Percentiles rank a stretch among this genome's conserved stretches.
Evolutionary conservation across 2,797 vertebrate species (phyloP).

Genomic region (Capromys pilorides): DNA sequence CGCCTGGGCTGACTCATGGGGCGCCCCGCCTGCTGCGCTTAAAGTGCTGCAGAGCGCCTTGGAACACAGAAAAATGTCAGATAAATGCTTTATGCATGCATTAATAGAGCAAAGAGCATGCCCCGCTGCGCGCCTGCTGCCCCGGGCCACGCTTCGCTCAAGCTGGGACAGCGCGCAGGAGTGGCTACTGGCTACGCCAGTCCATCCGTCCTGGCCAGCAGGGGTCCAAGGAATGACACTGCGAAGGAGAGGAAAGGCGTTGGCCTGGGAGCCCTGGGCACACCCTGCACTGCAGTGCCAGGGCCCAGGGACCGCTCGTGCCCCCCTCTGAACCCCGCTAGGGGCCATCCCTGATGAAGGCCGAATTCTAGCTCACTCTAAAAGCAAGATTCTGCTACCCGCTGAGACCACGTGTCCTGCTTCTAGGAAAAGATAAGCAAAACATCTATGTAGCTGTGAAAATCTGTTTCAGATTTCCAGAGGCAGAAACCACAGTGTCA

Average conservation of each 20-base stretch:
- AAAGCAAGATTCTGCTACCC: neutral
- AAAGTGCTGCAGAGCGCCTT: slow-evolving; percentile 14
- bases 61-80: slow-evolving; percentile 20
- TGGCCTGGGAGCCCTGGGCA: neutral
- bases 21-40: neutral
- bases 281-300: neutral
- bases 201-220: neutral
- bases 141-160: slow-evolving; percentile 26
- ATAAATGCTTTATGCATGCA: slow-evolving; percentile 54
- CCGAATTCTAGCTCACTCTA: neutral
- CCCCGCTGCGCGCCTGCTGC: slow-evolving; percentile 20
- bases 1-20: neutral
- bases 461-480: neutral
- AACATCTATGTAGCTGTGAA: neutral
- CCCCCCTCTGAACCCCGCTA: neutral
- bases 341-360: neutral
- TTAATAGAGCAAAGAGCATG: slow-evolving; percentile 42
- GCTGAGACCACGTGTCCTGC: neutral
- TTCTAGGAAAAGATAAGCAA: neutral
- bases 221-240: neutral
- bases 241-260: neutral
- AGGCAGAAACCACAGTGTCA: neutral
- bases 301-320: neutral
- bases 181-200: neutral
- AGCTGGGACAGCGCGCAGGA: slow-evolving; percentile 38